These are phyloP conservation scores for Apostichopus parvimensis DNA, from an alignment of 35 echinoderm and acorn worm genomes.

Conservation along the genomic window DNA sequence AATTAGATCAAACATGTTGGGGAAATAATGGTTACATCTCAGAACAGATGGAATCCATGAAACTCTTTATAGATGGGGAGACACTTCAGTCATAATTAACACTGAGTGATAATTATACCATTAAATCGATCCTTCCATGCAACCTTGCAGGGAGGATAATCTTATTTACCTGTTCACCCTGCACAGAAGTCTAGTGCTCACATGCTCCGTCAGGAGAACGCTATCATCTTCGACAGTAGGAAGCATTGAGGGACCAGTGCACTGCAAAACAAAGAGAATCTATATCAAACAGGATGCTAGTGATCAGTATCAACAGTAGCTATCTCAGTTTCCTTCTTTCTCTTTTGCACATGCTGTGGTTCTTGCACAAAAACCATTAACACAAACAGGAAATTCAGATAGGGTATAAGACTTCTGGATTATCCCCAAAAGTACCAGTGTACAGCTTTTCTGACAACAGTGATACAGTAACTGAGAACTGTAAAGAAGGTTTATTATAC, in stretches of 20 bases:
- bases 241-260: slow-evolving; percentile 87
- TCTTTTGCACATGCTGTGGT: too few species aligned
- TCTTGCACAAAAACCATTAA: too few species aligned
- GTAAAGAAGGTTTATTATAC: neutral
- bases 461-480: neutral
- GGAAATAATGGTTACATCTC: too few species aligned
- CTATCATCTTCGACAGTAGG: slow-evolving; percentile 79
- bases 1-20: too few species aligned
- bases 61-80: too few species aligned
- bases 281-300: too few species aligned
- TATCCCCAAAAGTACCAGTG: neutral
- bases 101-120: neutral
- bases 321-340: too few species aligned
- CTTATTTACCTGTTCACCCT: slow-evolving; percentile 59
- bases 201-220: slow-evolving; percentile 85
- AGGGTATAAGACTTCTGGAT: slow-evolving; percentile 3
- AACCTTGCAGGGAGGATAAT: too few species aligned
- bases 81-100: too few species aligned
- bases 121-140: too few species aligned
- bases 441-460: neutral
- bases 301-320: too few species aligned
- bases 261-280: slow-evolving; percentile 42
- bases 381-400: neutral
- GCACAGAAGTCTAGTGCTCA: slow-evolving; percentile 64
- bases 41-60: too few species aligned